Base-by-base conservation (phyloP, 2,113 vertebrate genomes). In the Notarius quadriscutis region DNA sequence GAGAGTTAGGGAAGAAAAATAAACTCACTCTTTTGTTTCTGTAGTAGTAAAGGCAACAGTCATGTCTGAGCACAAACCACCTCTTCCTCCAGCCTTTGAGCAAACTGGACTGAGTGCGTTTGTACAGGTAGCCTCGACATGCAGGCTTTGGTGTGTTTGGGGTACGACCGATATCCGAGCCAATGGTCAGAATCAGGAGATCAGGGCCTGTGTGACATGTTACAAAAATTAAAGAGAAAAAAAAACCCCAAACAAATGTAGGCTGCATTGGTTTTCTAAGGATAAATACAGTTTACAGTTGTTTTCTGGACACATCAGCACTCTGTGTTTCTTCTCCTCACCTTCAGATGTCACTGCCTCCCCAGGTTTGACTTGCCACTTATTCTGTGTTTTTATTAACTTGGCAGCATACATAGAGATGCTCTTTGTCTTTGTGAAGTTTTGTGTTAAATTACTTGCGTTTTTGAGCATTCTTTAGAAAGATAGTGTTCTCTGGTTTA, bases 41-140 rank as follows among this genome's bases (percentile, higher is more conserved):
- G 93, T 97, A 97, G 92, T 98, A 98, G 84, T 94, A 94, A 2
- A 99, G 95, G 82, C 92, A 96, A 77, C 96, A 95, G 41, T 97
- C 96, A 14, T 96, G 96, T 53, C 96, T 96, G 72, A 98, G 93
- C 17, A 98, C 97, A 88, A 97, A 99, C 97, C 97, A 98, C 77
- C 97, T 96, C 92, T 97, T 98, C 89, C 97, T 97, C 97, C 97
- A 98, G n/a, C 97, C 96, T 92, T 97, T 97, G 75, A 97, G 20
- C 75, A 97, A 93, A 0, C 97, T 94, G 0, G 96, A 97, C 30
- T 97, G 96, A 34, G 96, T 97, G 75, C 96, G 94, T 88, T 98
- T 98, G 85, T 97, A 95, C 9, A 98, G 92, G 86, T 98, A 97
- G n/a, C 97, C 96, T 0, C 95, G 94, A 84, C 97, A 99, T 4